Evolutionary conservation across 2,888 invertebrate species (phyloP), one percentile per base, ranked within the genome.

Genomic region (Agriopis leucophaearia): DNA sequence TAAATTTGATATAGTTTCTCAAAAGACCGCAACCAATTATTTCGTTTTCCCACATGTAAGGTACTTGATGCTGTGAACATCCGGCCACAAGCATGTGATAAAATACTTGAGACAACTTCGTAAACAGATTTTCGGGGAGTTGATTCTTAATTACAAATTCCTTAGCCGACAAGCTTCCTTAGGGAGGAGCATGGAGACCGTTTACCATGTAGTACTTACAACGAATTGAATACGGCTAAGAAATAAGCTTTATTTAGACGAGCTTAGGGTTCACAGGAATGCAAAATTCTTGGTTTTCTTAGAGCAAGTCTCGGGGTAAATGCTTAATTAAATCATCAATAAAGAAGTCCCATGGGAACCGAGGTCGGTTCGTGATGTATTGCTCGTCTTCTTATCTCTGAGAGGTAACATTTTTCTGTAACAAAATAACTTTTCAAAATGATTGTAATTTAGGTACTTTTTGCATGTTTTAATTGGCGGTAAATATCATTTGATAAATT

Each of bases 71-170:
- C 74, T 78, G 78, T 74, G 78, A 73, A 69, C 71, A 65, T 66
- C 72, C 71, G 77, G 74, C 82, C 80, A 70, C 76, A 74, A 74
- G 69, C 80, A 80, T 78, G 79, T 85, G 83, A 86, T 81, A 80
- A 83, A 85, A 86, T 86, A 86, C 86, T 87, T 86, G 59, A 74
- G 73, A 72, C 54, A 79, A 84, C 79, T 86, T 84, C 74, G 83
- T 84, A 85, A 88, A 87, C 86, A 84, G 85, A 89, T 88, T 89
- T 88, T 84, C 76, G 70, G 85, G 83, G 85, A 82, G 85, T 83
- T 85, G 85, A 87, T 86, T 88, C 88, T 88, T 90, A 90, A 91
- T 91, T 90, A 84, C 86, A 84, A 89, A 90, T 91, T 91, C 90
- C 89, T 68, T 82, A 81, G 81, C 82, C 81, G 83, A 80, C 82